Base-by-base conservation (phyloP, 2,113 vertebrate genomes). In the Beaufortia kweichowensis region DNA sequence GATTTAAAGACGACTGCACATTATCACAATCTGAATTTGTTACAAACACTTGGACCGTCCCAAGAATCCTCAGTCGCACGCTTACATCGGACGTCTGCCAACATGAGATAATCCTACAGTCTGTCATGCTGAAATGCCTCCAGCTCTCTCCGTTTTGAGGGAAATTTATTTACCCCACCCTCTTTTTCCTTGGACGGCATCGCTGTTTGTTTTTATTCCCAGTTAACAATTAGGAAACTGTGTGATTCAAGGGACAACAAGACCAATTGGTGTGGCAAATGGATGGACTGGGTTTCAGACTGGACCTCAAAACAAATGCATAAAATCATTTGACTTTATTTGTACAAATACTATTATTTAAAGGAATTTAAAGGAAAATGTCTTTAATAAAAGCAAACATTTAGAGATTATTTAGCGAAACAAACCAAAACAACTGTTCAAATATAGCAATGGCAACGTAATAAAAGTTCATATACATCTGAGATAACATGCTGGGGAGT, bases 121-220 rank as follows among this genome's bases (percentile, higher is more conserved):
- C 77, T 82, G 81, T 33, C 63, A 43, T 2, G 56, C 39, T 75
- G 60, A 79, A 82, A 69, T 35, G 55, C 23, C 50, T 79, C 71
- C 80, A 82, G 71, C 19, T 60, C 33, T 60, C 33, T 43, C 39
- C 3, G 24, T 46, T 60, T 43, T 15, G 15, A 74, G 33, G 70
- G 11, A 61, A 74, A 61, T 48, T 15, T 46, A 19, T n/a, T 61
- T 48, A 43, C 19, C 26, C 35, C 28, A 23, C 41, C 4, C 7
- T 23, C 39, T 26, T 53, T 60, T 50, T 59, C 24, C 67, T 55
- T 75, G 71, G 76, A 70, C 17, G 29, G 57, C 48, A 28, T 28
- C 53, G 26, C 4, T 79, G 72, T 79, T 79, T 79, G 76, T 82
- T 78, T 68, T 66, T 24, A 31, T 55, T 68, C 7, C 26, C 12